Conservation (phyloP, 2,888 invertebrate species). For the Scelioninae gen. 1 region DNA sequence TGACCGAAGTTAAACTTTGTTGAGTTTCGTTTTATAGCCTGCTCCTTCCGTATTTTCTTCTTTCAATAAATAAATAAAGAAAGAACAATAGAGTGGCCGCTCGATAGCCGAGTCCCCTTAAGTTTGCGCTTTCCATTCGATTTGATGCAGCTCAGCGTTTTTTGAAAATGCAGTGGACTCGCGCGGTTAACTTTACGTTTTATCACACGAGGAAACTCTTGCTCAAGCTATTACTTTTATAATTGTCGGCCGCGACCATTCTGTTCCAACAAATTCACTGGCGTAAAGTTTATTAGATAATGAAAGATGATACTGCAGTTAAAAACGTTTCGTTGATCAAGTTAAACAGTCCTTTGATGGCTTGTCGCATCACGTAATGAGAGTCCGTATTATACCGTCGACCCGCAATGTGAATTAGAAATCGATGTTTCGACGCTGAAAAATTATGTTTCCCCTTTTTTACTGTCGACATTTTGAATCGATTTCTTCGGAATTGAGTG, state of each 20-base stretch:
- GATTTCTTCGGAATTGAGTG: no score
- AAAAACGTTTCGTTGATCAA: slow-evolving; percentile 45
- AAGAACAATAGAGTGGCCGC: neutral
- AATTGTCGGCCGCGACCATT: slow-evolving; percentile 27
- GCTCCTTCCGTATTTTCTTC: no score
- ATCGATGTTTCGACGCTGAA: slow-evolving; percentile 41
- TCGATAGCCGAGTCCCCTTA: slow-evolving; percentile 20
- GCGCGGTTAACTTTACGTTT: slow-evolving; percentile 33
- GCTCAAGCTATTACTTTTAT: slow-evolving; percentile 58
- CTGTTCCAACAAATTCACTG: slow-evolving; percentile 15
- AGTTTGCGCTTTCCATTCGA: slow-evolving; percentile 35
- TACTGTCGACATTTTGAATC: slow-evolving; percentile 50
- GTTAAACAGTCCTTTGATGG: slow-evolving; percentile 36
- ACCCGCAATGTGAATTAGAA: slow-evolving; percentile 23
- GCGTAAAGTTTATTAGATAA: slow-evolving; percentile 26
- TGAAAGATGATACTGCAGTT: slow-evolving; percentile 40
- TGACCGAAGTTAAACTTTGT: no score
- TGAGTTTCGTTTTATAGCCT: no score
- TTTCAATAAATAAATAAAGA: slow-evolving; percentile 1
- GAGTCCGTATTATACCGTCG: neutral
- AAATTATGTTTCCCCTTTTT: slow-evolving; percentile 27
- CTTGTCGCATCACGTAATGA: slow-evolving; percentile 50
- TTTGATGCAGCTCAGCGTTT: slow-evolving; percentile 56
- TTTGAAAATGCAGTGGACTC: slow-evolving; percentile 50
- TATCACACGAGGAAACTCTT: slow-evolving; percentile 38